Evolutionary conservation across 2,888 invertebrate genomes (phyloP), one percentile per base, ranked within the genome.

Genomic region (Carterocephalus palaemon): DNA sequence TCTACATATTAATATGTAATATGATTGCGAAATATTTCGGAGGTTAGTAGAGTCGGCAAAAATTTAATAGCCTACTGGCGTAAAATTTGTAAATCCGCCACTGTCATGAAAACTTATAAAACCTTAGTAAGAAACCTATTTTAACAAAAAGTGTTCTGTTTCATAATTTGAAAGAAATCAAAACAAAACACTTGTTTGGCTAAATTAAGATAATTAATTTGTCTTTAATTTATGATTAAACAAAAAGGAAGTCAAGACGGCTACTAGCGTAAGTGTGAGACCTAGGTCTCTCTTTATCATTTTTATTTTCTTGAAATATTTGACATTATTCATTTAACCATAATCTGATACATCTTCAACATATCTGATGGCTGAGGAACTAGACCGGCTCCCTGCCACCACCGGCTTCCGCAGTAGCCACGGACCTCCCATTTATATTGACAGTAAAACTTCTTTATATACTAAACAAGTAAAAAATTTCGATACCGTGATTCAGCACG

Each of bases 201-300:
- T 22, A 15, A 10, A 16, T 20, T 16, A 17, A 15, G 3, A 26
- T 19, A 17, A 38, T 24, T 10, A 23, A 2, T 20, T 26, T 36
- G 1, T 10, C 7, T 22, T 24, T 9, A 22, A 23, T 16, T 8
- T 17, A 22, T n/a, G n/a, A n/a, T n/a, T n/a, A 43, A 36, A 17
- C 6, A 41, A 56, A 84, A 83, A 76, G 78, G 71, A 81, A 70
- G 84, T 84, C 83, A 64, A 70, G 78, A 76, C 57, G 80, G 84
- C 83, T 84, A 84, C 84, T 81, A 59, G 61, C 74, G 82, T 79
- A 79, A 74, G 75, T 79, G 60, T 81, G 83, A 83, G 82, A 75
- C 78, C 66, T 37, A 60, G 60, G 73, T 68, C 80, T 81, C 82
- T 77, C 78, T 82, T 80, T 80, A 75, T 75, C 67, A 71, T 76